These are phyloP conservation scores for Alcedo atthis DNA, from an alignment of 2,797 vertebrate species.

Conservation along the genomic window DNA sequence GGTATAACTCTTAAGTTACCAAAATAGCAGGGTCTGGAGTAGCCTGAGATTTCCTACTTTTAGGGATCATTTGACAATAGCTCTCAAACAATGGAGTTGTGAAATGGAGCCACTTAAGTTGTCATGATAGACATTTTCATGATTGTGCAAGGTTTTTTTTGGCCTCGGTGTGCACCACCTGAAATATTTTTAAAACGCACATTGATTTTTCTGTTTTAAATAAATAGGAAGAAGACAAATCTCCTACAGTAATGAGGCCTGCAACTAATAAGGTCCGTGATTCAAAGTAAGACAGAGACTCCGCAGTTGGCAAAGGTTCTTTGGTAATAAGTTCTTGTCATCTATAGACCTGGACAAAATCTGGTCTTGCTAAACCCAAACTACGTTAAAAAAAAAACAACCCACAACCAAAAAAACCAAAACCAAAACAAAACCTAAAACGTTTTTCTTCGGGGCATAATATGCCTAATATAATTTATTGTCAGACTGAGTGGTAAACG, in stretches of 20 bases:
- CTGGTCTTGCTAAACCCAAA: background rate
- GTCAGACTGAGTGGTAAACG: background rate
- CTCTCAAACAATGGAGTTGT: background rate
- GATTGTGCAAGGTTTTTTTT: background rate
- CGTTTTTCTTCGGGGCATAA: background rate
- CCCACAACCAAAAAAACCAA: no score
- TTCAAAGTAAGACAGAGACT: background rate
- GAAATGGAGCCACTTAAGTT: background rate
- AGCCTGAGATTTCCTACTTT: background rate
- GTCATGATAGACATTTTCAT: background rate
- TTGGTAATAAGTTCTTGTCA: background rate
- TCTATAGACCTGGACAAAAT: background rate
- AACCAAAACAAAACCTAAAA: no score
- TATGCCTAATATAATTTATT: background rate
- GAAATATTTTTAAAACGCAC: conserved; percentile 28
- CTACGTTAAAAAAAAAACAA: background rate
- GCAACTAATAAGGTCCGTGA: background rate
- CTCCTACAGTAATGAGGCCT: background rate
- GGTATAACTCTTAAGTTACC: background rate
- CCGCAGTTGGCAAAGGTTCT: background rate
- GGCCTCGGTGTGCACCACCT: background rate
- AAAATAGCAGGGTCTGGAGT: background rate
- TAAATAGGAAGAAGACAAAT: background rate
- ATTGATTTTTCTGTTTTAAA: conserved; percentile 9
- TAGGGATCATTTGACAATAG: background rate